Evolutionary conservation across 2,113 vertebrate genomes (phyloP).

Genomic region (Chascanopsetta lugubris): DNA sequence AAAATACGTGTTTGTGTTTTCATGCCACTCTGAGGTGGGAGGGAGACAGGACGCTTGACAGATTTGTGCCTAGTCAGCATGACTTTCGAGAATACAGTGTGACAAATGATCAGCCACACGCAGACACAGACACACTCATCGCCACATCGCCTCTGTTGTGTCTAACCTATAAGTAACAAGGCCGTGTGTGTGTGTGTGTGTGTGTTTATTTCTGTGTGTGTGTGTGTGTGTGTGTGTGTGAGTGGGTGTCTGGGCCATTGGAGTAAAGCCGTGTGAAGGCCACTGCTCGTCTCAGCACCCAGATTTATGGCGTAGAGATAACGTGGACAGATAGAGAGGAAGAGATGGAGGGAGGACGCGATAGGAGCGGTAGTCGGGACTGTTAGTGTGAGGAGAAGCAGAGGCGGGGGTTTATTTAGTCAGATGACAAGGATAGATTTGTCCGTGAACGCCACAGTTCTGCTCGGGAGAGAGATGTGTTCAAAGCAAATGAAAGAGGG

Average conservation of each 20-base stretch:
- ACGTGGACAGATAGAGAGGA: conserved; percentile 48
- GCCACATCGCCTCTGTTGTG: conserved; percentile 48
- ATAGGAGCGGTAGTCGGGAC: conserved; percentile 63
- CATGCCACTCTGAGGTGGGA: conserved; percentile 34
- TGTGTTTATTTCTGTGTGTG: conserved; percentile 35
- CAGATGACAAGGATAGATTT: conserved; percentile 64
- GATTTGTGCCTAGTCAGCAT: conserved; percentile 74
- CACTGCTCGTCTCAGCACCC: conserved; percentile 58
- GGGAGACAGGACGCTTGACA: conserved; percentile 64
- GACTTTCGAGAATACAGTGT: conserved; percentile 73
- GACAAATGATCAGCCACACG: conserved; percentile 71
- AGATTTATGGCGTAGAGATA: conserved; percentile 75
- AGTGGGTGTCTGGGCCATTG: conserved; percentile 51
- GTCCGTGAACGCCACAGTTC: conserved; percentile 35
- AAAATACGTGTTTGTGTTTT: conserved; percentile 30
- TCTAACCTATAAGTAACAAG: conserved; percentile 37
- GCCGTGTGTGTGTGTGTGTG: conserved; percentile 25
- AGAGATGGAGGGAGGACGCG: conserved; percentile 60
- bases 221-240: conserved; percentile 25
- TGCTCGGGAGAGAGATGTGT: conserved; percentile 29
- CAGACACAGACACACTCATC: conserved; percentile 42
- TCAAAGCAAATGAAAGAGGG: conserved; percentile 29
- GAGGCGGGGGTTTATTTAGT: conserved; percentile 65
- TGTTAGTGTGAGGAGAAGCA: conserved; percentile 51
- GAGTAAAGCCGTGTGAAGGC: conserved; percentile 64